Base-by-base conservation (phyloP, 2,888 invertebrate genomes). In the Pyrocoelia pectoralis region DNA sequence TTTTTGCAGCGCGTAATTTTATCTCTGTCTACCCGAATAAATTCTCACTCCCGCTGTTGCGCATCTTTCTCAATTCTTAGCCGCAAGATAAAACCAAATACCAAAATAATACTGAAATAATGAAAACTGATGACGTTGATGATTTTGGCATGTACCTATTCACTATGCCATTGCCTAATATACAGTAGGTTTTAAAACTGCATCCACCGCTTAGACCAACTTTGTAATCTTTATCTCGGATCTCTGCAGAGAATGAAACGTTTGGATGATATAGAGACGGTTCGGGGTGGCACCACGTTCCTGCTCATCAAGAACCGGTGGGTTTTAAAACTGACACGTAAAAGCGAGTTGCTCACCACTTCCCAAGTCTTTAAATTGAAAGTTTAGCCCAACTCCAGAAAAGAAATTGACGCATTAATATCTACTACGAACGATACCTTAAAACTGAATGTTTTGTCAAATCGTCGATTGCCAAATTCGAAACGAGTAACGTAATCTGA, bases 171-270 rank as follows among this genome's bases (percentile, higher is more conserved):
- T n/a, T 46, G 3, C 17, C 17, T n/a, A n/a, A 18, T 28, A n/a
- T n/a, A 5, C 4, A 24, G 24, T 9, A 24, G 10, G 10, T 52
- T n/a, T 40, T 58, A 67, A 64, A 70, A 73, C 67, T 76, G 76
- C 76, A 77, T 76, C 74, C 74, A 77, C 67, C 76, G 73, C 56
- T 74, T 73, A 8, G 78, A 80, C 76, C 81, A 81, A 57, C 78
- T 77, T 79, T 85, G 85, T 15, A 80, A 77, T 84, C 86, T 86
- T 85, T 86, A 86, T 73, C 86, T 80, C 28, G 87, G 87, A 73
- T 87, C 86, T 72, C 84, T 81, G 60, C 84, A 84, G 65, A 84
- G 81, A 70, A 83, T 80, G 66, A 83, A 82, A 70, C 85, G 83
- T 79, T 81, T 82, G 75, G 83, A 82, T 80, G 83, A 82, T 80